These are phyloP conservation scores for Natator depressus DNA, from an alignment of 2,113 vertebrate genomes.

Conservation along the genomic window DNA sequence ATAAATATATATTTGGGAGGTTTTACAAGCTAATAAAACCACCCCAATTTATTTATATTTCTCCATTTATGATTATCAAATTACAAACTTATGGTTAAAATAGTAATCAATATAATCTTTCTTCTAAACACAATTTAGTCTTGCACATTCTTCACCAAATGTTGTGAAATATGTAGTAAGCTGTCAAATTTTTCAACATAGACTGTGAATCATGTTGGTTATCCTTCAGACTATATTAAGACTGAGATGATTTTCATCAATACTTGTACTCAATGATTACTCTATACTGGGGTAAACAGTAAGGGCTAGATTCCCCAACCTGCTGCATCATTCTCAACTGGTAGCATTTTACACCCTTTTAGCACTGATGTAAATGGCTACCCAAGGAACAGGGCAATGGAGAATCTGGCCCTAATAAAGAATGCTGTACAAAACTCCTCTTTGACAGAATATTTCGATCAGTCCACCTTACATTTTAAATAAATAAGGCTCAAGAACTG, in stretches of 20 bases:
- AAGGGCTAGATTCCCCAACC: neutral
- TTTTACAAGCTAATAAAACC: slow-evolving; percentile 9
- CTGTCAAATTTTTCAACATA: neutral
- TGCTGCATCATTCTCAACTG: slow-evolving; percentile 26
- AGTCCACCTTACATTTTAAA: slow-evolving; percentile 8
- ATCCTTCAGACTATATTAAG: neutral
- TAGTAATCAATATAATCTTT: neutral
- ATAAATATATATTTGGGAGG: neutral
- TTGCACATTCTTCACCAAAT: neutral
- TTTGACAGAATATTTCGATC: neutral
- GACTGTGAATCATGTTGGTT: neutral
- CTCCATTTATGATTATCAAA: neutral
- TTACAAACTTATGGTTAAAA: slow-evolving; percentile 6
- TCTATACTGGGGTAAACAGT: neutral
- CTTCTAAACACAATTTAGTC: neutral
- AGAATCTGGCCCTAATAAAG: slow-evolving; percentile 33
- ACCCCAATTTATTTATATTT: neutral
- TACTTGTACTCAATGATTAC: neutral
- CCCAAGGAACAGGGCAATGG: neutral
- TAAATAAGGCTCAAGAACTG: neutral
- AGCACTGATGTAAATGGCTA: neutral
- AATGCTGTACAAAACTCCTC: neutral
- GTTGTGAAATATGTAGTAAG: neutral
- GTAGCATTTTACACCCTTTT: slow-evolving; percentile 47
- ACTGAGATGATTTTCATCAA: neutral